Base-by-base conservation (phyloP, 92 coral and sea anemone genomes). In the Plumapathes pennacea region DNA sequence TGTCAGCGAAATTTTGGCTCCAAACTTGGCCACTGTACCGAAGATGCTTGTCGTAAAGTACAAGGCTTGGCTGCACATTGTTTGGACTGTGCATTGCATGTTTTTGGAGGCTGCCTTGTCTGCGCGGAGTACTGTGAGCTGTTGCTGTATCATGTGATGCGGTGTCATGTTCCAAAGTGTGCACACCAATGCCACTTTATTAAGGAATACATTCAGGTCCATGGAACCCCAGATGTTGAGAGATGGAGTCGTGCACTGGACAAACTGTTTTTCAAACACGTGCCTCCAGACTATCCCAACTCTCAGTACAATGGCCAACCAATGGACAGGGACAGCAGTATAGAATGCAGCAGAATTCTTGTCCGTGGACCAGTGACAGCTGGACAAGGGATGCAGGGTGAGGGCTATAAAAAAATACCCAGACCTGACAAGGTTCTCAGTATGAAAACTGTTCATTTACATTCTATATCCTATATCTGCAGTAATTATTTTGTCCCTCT, bases 61-160 rank as follows among this genome's bases (percentile, higher is more conserved):
- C n/a, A n/a, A n/a, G n/a, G n/a, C n/a, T n/a, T n/a, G n/a, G n/a
- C n/a, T n/a, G n/a, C n/a, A n/a, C n/a, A n/a, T n/a, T n/a, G n/a
- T n/a, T n/a, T n/a, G n/a, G n/a, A n/a, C n/a, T n/a, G n/a, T n/a
- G n/a, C n/a, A n/a, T n/a, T 52, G 32, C 57, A 54, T 50, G 69
- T 58, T 1, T 47, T 80, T 8, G 82, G 86, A 22, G 82, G 82
- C 10, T 80, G 86, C 29, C 17, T 5, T 5, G 17, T 13, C 13
- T 80, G 86, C 52, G 27, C 26, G 26, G n/a, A 29, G 10, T 55
- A 39, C 10, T 25, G 21, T 4, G 37, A 73, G 5, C 25, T 48
- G 17, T 54, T 74, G 10, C 24, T 49, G 23, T 46, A 12, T 27
- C 86, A 80, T 49, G 59, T 62, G n/a, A 39, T 39, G 4, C 47